Evolutionary conservation across 2,888 invertebrate genomes (phyloP).

Genomic region (Unio delphinus): DNA sequence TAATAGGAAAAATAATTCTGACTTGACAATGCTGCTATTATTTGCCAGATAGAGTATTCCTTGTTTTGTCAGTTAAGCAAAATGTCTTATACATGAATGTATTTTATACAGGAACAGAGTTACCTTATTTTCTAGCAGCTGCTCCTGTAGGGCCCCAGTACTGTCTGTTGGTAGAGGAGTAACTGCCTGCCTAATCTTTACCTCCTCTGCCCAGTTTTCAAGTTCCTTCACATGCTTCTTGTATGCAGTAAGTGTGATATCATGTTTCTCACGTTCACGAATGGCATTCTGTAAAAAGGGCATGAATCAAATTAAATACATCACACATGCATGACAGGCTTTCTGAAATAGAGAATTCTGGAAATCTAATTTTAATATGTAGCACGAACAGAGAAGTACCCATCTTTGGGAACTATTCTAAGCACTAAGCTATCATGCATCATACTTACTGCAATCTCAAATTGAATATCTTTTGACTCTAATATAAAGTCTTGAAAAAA

Average conservation of each 20-base stretch:
- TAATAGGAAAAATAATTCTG: too few species aligned
- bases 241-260: slow-evolving; percentile 49
- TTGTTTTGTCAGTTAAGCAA: too few species aligned
- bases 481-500: too few species aligned
- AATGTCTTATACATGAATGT: neutral
- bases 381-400: too few species aligned
- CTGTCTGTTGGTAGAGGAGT: slow-evolving; percentile 49
- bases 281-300: slow-evolving; percentile 40
- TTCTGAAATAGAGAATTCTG: too few species aligned
- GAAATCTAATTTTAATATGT: too few species aligned
- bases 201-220: slow-evolving; percentile 60
- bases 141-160: slow-evolving; percentile 44
- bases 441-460: too few species aligned
- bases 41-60: too few species aligned
- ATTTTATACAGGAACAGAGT: neutral
- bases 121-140: slow-evolving; percentile 60
- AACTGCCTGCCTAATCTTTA: slow-evolving; percentile 51
- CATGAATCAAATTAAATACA: slow-evolving; percentile 5
- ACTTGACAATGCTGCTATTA: too few species aligned
- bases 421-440: too few species aligned
- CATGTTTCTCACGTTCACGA: slow-evolving; percentile 50
- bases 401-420: too few species aligned
- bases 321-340: neutral
- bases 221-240: slow-evolving; percentile 55
- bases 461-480: too few species aligned